These are phyloP conservation scores for Orchesella cincta DNA, from an alignment of 1,140 invertebrate genomes.

Conservation along the genomic window DNA sequence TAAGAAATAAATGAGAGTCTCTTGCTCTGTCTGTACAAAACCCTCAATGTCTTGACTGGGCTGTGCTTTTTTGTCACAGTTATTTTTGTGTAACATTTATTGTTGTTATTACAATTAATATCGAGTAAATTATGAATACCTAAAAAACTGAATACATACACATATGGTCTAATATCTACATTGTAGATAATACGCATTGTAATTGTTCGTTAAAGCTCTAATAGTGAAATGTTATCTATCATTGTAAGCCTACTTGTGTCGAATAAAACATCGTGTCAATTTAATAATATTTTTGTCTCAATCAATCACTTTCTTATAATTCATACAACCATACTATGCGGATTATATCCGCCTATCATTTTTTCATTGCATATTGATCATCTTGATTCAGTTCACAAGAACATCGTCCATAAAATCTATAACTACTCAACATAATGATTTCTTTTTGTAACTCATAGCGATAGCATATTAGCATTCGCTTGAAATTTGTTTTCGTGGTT, in stretches of 20 bases:
- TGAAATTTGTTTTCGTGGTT: too few species aligned
- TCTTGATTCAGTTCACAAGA: too few species aligned
- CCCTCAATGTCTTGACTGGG: slow-evolving; percentile 17
- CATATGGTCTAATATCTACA: background rate
- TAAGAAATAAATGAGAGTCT: slow-evolving; percentile 9
- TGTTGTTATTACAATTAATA: background rate
- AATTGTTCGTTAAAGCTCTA: slow-evolving; percentile 1
- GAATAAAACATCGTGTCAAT: slow-evolving; percentile 22
- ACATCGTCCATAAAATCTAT: too few species aligned
- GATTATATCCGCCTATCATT: too few species aligned
- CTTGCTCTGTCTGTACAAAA: slow-evolving; percentile 26
- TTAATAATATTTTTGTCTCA: background rate
- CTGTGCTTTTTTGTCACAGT: slow-evolving; percentile 24
- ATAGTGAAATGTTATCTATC: slow-evolving; percentile 19
- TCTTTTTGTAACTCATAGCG: too few species aligned
- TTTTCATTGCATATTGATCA: too few species aligned
- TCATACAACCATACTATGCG: too few species aligned
- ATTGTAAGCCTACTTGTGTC: slow-evolving; percentile 9
- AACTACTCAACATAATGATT: too few species aligned
- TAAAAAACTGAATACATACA: background rate
- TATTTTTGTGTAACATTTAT: slow-evolving; percentile 22
- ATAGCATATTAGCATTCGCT: too few species aligned
- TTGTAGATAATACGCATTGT: slow-evolving; percentile 4
- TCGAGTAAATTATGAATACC: background rate
- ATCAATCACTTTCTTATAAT: too few species aligned